Evolutionary conservation across 2,113 vertebrate species (phyloP).

Genomic region (Heloderma charlesbogerti): DNA sequence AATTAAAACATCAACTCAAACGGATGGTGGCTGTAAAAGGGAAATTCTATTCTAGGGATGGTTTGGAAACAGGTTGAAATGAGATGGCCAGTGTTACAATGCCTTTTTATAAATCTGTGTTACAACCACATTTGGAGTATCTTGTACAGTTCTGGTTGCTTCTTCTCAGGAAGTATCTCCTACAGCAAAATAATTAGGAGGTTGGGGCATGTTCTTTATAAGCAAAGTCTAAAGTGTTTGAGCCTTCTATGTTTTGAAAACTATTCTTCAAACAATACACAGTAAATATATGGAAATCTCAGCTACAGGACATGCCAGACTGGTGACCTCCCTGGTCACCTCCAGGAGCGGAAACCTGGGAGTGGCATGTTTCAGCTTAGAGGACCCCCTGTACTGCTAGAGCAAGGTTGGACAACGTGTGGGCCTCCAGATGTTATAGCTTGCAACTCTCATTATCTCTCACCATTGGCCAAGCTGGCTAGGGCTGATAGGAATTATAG

Average conservation of each 20-base stretch:
- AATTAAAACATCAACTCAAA: not conserved
- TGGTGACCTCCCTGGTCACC: not conserved
- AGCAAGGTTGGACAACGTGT: too few relatives aligned
- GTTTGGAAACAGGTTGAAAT: not conserved
- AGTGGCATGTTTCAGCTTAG: not conserved
- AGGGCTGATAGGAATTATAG: too few relatives aligned
- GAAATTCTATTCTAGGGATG: not conserved
- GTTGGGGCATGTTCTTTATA: not conserved
- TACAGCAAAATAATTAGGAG: not conserved
- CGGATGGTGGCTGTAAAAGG: not conserved
- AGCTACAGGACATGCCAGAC: too few relatives aligned
- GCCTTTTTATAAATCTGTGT: not conserved
- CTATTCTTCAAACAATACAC: not conserved
- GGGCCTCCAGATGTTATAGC: too few relatives aligned
- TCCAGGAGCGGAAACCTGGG: not conserved
- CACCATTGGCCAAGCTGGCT: not conserved
- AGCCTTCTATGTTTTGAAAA: not conserved
- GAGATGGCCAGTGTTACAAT: not conserved
- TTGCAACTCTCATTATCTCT: too few relatives aligned
- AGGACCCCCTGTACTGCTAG: not conserved
- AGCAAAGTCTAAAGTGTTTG: not conserved
- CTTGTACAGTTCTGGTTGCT: not conserved
- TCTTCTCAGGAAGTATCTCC: not conserved
- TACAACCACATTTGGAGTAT: not conserved
- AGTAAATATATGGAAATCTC: not conserved